These are phyloP conservation scores for Bactericera cockerelli DNA, from an alignment of 1,140 invertebrate genomes.

Conservation along the genomic window DNA sequence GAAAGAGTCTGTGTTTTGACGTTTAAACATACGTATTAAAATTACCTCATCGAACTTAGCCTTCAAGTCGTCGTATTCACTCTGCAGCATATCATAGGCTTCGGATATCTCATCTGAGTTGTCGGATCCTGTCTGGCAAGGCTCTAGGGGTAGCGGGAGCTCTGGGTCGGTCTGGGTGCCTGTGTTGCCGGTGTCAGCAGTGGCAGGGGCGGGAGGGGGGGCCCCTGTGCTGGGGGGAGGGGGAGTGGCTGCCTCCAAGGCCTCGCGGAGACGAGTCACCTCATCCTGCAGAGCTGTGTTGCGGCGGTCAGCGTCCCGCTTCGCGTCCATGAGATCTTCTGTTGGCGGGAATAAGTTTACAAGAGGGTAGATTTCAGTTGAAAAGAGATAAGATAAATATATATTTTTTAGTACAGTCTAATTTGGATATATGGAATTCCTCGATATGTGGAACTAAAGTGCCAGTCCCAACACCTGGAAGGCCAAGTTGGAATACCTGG, in stretches of 20 bases:
- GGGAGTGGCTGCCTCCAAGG: background rate
- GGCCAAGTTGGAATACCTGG: no score
- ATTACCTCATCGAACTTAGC: background rate
- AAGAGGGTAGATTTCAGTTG: no score
- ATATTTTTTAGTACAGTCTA: no score
- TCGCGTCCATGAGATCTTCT: slow-evolving; percentile 1
- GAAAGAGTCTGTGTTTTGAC: no score
- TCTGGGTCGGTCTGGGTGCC: background rate
- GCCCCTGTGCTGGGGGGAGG: no score
- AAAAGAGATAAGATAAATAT: no score
- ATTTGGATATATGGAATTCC: no score
- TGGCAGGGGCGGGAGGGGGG: no score
- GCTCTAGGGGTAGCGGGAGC: background rate
- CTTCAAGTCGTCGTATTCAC: background rate
- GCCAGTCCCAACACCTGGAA: no score
- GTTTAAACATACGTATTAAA: no score
- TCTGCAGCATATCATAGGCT: slow-evolving; percentile 4
- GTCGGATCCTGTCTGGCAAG: background rate
- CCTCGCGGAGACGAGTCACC: background rate
- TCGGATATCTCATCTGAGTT: slow-evolving; percentile 2
- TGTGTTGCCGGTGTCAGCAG: background rate
- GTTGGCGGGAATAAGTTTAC: no score
- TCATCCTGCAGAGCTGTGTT: background rate
- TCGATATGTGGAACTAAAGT: no score
- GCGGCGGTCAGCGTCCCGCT: background rate